A percentile compares a stretch with the other conserved stretches of the same genome.
Conservation (phyloP, 1,140 invertebrate genomes). For the Cataglyphis hispanica region DNA sequence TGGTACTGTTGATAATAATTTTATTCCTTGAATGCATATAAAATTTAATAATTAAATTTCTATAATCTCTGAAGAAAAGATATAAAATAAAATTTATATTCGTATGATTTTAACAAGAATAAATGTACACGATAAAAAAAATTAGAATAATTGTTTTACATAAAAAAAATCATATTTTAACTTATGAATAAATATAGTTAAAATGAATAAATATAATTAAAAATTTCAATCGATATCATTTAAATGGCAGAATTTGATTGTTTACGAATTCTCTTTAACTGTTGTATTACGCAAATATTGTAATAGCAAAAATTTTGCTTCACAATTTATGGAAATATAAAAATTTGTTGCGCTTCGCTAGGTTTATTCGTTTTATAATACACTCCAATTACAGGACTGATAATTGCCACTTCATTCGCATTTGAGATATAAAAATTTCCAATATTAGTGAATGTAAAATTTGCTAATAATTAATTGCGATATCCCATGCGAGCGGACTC, state of each 20-base stretch:
- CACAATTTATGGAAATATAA: constrained; percentile 1
- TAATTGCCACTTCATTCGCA: constrained; percentile 28
- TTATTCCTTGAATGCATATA: not conserved
- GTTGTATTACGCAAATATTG: not conserved
- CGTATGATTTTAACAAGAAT: not conserved
- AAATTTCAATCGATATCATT: not conserved
- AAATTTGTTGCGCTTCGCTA: not conserved
- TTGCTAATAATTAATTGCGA: constrained; percentile 26
- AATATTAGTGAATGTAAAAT: constrained; percentile 7
- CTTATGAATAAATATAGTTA: not conserved
- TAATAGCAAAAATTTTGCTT: not conserved
- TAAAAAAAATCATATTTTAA: not conserved
- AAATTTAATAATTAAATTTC: not conserved
- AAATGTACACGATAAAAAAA: not conserved
- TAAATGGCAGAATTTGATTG: constrained; percentile 16
- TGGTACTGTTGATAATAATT: not conserved
- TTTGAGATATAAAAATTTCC: constrained; percentile 28
- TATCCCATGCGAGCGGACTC: not conserved
- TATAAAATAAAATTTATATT: no score
- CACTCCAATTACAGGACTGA: not conserved
- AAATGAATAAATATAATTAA: not conserved
- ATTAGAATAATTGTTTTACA: not conserved
- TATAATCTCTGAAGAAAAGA: not conserved
- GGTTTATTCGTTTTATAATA: not conserved
- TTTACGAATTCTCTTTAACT: not conserved